A percentile compares a stretch with the other conserved stretches of the same genome.
phyloP scores from a whole-genome alignment of 2,113 vertebrate genomes.

The Phyllostomus hastatus region DNA sequence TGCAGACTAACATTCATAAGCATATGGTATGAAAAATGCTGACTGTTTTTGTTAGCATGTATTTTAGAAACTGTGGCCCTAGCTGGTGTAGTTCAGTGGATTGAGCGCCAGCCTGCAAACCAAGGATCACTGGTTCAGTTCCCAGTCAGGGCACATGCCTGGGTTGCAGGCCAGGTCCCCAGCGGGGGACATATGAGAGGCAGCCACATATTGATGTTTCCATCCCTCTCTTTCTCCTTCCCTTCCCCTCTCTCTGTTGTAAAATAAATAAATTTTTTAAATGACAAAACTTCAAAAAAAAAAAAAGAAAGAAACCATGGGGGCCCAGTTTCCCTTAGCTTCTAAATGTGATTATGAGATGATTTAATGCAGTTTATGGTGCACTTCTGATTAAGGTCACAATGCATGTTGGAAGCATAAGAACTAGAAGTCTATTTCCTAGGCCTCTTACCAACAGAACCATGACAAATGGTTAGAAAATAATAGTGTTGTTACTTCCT shows the following conservation, averaged over 20 bases:
- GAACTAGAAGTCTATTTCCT: background rate
- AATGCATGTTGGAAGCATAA: background rate
- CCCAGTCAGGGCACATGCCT: no score
- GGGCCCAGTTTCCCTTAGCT: conserved; percentile 76
- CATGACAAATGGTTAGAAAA: background rate
- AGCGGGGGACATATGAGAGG: no score
- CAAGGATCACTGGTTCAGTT: no score
- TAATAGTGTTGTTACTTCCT: background rate
- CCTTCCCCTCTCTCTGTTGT: no score
- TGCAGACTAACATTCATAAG: conserved; percentile 87
- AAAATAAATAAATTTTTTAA: no score
- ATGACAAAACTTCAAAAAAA: no score
- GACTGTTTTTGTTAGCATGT: conserved; percentile 85
- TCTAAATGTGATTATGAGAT: conserved; percentile 79
- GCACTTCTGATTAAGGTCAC: background rate
- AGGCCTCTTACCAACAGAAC: background rate
- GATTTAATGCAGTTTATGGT: conserved; percentile 71
- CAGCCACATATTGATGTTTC: no score
- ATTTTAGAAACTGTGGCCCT: conserved; percentile 71
- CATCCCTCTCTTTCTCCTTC: no score
- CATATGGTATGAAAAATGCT: conserved; percentile 88
- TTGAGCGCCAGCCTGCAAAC: no score
- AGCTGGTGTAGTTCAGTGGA: no score
- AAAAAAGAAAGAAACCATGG: conserved; percentile 21
- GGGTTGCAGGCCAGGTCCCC: no score